Conservation (phyloP, 2,888 invertebrate genomes). For the Unio delphinus region DNA sequence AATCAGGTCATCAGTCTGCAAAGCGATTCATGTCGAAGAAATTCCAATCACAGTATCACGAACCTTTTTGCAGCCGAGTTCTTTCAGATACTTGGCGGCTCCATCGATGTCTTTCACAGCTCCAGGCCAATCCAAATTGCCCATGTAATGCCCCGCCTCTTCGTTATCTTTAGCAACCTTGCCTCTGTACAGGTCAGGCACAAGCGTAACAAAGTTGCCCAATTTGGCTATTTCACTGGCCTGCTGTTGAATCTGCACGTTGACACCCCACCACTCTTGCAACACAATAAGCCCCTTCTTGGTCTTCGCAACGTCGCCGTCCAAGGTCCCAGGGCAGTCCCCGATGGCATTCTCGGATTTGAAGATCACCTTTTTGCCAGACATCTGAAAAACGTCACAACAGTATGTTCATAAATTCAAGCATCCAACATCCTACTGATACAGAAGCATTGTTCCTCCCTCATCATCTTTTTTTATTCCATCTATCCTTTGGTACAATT, state of each 20-base stretch:
- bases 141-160: slow-evolving; percentile 60
- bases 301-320: slow-evolving; percentile 16
- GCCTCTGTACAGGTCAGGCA: slow-evolving; percentile 63
- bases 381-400: too few relatives aligned
- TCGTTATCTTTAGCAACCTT: slow-evolving; percentile 59
- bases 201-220: slow-evolving; percentile 53
- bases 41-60: not conserved
- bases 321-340: slow-evolving; percentile 15
- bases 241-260: slow-evolving; percentile 55
- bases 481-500: too few relatives aligned
- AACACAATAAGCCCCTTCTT: slow-evolving; percentile 47
- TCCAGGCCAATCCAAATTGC: slow-evolving; percentile 61
- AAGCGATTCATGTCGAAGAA: too few relatives aligned
- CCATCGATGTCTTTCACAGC: slow-evolving; percentile 60
- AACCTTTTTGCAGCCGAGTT: slow-evolving; percentile 52
- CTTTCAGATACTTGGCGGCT: slow-evolving; percentile 50
- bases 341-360: slow-evolving; percentile 22
- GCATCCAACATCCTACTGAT: too few relatives aligned
- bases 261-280: slow-evolving; percentile 67
- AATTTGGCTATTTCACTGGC: slow-evolving; percentile 40
- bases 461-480: too few relatives aligned
- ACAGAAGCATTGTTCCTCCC: too few relatives aligned
- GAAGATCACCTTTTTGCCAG: slow-evolving; percentile 6
- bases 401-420: too few relatives aligned
- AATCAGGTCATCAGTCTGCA: too few relatives aligned